A percentile compares a stretch with the other conserved stretches of the same genome.
These are phyloP conservation scores for Chymomyza caudatula DNA, from an alignment of 2,888 invertebrate species.

Conservation along the genomic window DNA sequence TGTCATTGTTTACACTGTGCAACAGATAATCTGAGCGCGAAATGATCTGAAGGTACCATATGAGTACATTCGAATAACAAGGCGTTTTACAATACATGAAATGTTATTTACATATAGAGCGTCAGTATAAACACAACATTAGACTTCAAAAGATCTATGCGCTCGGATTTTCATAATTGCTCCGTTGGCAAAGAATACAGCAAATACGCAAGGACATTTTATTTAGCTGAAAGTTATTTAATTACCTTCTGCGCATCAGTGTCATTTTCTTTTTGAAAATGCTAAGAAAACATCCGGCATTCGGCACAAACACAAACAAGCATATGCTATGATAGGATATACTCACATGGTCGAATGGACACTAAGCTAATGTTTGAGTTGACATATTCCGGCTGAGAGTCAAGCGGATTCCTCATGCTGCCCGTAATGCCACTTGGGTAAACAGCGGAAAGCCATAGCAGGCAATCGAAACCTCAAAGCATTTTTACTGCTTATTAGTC, in stretches of 20 bases:
- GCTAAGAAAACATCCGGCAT: neutral
- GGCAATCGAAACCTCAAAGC: neutral
- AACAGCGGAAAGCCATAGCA: neutral
- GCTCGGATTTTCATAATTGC: neutral
- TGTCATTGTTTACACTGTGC: too few species aligned
- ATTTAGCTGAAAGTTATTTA: neutral
- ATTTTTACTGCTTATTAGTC: neutral
- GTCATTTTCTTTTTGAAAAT: neutral
- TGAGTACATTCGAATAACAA: too few species aligned
- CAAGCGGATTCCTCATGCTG: too few species aligned
- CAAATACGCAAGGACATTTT: neutral
- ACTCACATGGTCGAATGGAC: neutral
- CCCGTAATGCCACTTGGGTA: neutral
- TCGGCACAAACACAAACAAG: too few species aligned
- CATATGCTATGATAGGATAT: neutral
- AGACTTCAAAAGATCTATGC: neutral
- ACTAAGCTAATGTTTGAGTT: neutral
- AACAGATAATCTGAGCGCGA: too few species aligned
- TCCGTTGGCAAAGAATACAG: neutral
- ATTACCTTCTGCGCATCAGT: neutral
- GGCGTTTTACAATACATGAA: too few species aligned
- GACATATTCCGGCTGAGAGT: neutral
- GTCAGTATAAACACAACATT: too few species aligned
- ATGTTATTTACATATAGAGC: too few species aligned
- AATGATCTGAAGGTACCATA: too few species aligned